phyloP scores from a whole-genome alignment of 2,888 invertebrate genomes.

The Branchellion lobata region DNA sequence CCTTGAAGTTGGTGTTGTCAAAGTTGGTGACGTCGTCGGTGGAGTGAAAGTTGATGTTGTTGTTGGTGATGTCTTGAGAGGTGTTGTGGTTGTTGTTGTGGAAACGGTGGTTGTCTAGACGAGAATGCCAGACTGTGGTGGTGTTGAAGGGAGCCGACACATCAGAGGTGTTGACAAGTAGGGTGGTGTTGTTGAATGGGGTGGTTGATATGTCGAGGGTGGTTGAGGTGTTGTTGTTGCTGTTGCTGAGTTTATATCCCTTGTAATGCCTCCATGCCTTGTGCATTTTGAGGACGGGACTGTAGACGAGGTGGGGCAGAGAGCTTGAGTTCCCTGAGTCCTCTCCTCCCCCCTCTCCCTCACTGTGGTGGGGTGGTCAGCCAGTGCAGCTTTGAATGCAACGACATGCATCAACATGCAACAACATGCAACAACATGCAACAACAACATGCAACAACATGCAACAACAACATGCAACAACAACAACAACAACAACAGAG shows the following conservation, averaged over 20 bases:
- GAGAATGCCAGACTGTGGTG: background rate
- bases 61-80: slow-evolving; percentile 27
- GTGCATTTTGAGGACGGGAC: slow-evolving; percentile 50
- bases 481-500: no score
- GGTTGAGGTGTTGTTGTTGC: background rate
- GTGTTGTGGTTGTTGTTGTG: background rate
- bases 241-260: background rate
- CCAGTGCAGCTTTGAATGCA: background rate
- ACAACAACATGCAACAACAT: no score
- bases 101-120: background rate
- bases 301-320: slow-evolving; percentile 33
- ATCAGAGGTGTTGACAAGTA: slow-evolving; percentile 39
- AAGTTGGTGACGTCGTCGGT: slow-evolving; percentile 3
- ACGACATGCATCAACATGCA: no score
- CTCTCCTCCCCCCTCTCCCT: background rate
- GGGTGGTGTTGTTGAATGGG: slow-evolving; percentile 36
- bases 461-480: no score
- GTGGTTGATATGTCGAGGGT: background rate
- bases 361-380: background rate
- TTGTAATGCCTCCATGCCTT: slow-evolving; percentile 52
- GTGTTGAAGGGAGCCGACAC: slow-evolving; percentile 41
- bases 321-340: background rate
- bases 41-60: slow-evolving; percentile 18
- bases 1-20: background rate
- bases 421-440: no score